Evolutionary conservation across 1,140 invertebrate species (phyloP).

Genomic region (Drosophila navojoa): DNA sequence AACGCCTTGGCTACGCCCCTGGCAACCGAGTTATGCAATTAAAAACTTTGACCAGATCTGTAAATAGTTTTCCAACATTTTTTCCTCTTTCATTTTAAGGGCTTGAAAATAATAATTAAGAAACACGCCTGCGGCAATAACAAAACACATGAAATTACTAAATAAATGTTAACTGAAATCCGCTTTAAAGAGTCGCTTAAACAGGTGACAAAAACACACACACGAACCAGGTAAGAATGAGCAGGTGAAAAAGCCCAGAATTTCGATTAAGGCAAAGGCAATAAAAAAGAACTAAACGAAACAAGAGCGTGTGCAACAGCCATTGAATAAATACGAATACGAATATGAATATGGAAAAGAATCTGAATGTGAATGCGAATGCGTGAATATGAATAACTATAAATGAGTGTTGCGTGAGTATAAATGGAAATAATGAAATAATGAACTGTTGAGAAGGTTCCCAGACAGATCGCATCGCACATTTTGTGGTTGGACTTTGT

Average conservation of each 20-base stretch:
- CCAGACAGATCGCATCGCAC: conserved; percentile 46
- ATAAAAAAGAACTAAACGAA: background rate
- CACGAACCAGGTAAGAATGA: background rate
- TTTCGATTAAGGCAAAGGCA: conserved; percentile 21
- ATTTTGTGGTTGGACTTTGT: conserved; percentile 14
- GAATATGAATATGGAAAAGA: conserved; percentile 24
- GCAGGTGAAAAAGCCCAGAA: background rate
- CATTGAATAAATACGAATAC: conserved; percentile 22
- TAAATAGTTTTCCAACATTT: conserved; percentile 20
- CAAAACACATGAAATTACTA: conserved; percentile 36
- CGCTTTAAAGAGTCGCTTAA: conserved; percentile 29
- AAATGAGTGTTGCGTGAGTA: conserved; percentile 31
- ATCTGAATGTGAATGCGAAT: conserved; percentile 26
- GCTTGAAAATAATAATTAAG: conserved; percentile 57
- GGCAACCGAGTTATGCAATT: conserved; percentile 63
- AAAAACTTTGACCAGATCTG: conserved; percentile 61
- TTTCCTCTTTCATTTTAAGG: conserved; percentile 39
- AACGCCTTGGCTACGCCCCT: conserved; percentile 9
- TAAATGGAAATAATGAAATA: conserved; percentile 23
- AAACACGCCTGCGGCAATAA: conserved; percentile 30
- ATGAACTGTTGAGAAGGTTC: conserved; percentile 29
- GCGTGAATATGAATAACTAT: conserved; percentile 13
- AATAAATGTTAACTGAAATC: conserved; percentile 36
- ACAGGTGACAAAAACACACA: background rate
- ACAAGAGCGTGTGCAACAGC: conserved; percentile 10